phyloP scores from a whole-genome alignment of 2,797 vertebrate species.

The Limosa lapponica region DNA sequence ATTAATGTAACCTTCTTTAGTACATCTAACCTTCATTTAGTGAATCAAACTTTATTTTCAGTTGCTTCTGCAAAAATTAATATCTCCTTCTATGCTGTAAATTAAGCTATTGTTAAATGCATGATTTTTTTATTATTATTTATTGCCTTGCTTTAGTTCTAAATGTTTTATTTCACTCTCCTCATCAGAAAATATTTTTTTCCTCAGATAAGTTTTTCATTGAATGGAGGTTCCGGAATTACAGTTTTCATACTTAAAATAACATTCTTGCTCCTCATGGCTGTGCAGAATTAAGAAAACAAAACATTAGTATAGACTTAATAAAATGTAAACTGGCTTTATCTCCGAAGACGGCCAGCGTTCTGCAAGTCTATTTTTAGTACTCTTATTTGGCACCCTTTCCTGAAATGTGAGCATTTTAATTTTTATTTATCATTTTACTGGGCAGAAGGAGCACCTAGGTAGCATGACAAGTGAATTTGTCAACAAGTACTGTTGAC shows the following conservation, averaged over 20 bases:
- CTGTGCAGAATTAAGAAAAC: conserved; percentile 6
- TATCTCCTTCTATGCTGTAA: not conserved
- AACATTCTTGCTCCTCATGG: not conserved
- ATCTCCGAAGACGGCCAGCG: not conserved
- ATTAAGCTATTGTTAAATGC: conserved; percentile 27
- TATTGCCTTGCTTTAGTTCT: not conserved
- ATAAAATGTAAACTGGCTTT: not conserved
- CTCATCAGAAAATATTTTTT: not conserved
- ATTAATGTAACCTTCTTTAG: conserved; percentile 42
- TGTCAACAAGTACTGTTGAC: not conserved
- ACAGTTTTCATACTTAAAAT: not conserved
- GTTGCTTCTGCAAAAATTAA: conserved; percentile 9
- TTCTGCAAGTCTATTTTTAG: not conserved
- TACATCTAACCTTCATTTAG: conserved; percentile 32
- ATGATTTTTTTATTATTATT: conserved; percentile 14
- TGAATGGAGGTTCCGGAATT: not conserved
- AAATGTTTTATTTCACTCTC: not conserved
- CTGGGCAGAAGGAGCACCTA: not conserved
- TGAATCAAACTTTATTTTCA: conserved; percentile 45
- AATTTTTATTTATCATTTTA: not conserved
- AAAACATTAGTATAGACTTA: not conserved
- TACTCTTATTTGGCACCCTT: not conserved
- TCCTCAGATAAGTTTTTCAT: not conserved
- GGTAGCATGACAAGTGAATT: not conserved
- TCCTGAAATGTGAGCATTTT: not conserved